Conservation (phyloP, 1,140 invertebrate species). For the Tenebrio molitor region DNA sequence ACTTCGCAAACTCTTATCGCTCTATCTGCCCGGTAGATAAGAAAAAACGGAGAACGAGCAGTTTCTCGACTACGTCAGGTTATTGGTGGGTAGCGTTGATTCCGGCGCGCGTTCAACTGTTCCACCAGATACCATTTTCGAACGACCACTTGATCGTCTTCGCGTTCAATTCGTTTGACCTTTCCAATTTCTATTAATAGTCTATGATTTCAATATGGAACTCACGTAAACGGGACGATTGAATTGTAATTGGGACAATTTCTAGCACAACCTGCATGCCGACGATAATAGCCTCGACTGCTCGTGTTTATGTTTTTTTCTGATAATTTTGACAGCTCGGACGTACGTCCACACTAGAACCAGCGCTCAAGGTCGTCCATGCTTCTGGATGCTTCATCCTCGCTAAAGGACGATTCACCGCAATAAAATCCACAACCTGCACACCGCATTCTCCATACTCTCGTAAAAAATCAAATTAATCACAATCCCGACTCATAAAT, state of each 20-base stretch:
- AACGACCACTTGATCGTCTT: slow-evolving; percentile 15
- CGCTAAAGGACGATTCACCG: too few relatives aligned
- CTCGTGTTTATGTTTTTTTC: slow-evolving; percentile 28
- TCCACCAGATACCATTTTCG: not conserved
- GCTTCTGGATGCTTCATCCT: too few relatives aligned
- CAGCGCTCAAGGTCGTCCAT: not conserved
- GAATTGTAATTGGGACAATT: slow-evolving; percentile 12
- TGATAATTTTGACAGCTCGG: slow-evolving; percentile 18
- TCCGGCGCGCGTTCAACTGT: not conserved
- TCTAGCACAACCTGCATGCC: not conserved
- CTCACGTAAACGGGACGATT: slow-evolving; percentile 5
- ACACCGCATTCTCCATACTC: too few relatives aligned
- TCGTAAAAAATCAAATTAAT: too few relatives aligned
- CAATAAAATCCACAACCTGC: too few relatives aligned
- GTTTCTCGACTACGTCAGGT: not conserved
- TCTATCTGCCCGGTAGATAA: too few relatives aligned
- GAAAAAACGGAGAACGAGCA: too few relatives aligned
- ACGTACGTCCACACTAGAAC: not conserved
- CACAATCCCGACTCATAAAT: too few relatives aligned
- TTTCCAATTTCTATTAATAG: slow-evolving; percentile 12
- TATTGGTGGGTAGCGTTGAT: not conserved
- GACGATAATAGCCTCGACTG: not conserved
- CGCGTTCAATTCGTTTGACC: slow-evolving; percentile 12
- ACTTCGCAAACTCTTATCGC: too few relatives aligned
- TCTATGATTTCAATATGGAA: not conserved